Evolutionary conservation across 1,140 invertebrate species (phyloP), one percentile per base, ranked within the genome.

Genomic region (Maconellicoccus hirsutus): DNA sequence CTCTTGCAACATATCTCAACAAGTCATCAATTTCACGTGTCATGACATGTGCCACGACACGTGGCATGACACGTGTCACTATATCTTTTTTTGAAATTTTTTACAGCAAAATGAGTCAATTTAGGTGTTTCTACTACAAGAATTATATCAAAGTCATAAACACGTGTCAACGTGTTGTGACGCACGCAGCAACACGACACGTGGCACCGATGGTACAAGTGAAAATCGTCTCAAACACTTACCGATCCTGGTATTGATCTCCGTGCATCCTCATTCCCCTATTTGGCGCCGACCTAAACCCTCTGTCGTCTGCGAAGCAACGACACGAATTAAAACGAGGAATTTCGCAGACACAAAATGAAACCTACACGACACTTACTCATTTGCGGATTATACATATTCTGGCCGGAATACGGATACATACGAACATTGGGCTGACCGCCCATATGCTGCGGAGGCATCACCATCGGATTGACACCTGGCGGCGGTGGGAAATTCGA

Each of bases 371-470:
- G 3, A 25, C 25, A 66, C 61, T 8, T 66, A 66, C 61, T 26
- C 61, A 66, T 66, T 26, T 66, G 61, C 3, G 61, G 25, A n/a
- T n/a, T 59, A 26, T 66, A 66, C 61, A 66, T 66, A 19, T 22
- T 23, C 19, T 22, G 61, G 19, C 25, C 25, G 3, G 61, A 16
- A 66, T 66, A 66, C 3, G 3, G 61, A 26, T 66, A 66, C 25
- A 66, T 66, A 1, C 61, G 3, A 16, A 66, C 61, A 4, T 10
- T 16, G 19, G 3, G 10, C 21, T 25, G 61, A 66, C 4, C 6
- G 22, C 22, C 25, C 61, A 66, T 66, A 66, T 66, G 42, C 16
- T 52, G 61, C 61, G 61, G 25, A 16, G 61, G 61, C 25, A 66
- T 66, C 25, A 4, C 61, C 61, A 66, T 66, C 19, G 61, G 25